Evolutionary conservation across 2,113 vertebrate species (phyloP), one percentile per base, ranked within the genome.

Genomic region (Stegastes partitus): DNA sequence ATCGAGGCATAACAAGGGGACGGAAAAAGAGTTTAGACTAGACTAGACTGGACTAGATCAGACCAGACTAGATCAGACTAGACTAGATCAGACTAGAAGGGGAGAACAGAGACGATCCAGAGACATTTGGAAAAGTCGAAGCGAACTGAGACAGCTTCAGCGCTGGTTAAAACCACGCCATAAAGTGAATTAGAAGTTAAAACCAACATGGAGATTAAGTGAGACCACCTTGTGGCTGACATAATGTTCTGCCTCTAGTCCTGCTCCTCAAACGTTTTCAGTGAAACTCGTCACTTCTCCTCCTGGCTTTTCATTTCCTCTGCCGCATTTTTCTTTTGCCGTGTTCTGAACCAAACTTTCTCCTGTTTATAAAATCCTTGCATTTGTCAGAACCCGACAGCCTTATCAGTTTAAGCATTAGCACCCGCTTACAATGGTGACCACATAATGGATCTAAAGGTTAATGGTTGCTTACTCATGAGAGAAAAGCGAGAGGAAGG

Each of bases 121-220:
- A 34, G 8, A 34, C 31, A 34, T 34, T 8, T 34, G 56, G 80
- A 87, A 74, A 77, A 80, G 53, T 65, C 66, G 47, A 72, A 49
- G 53, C 53, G 42, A 68, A 55, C 42, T 31, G 37, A 74, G 66
- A 56, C 50, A 11, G 59, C 47, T 61, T 70, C 31, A 68, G 75
- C 9, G 18, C 49, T 55, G 69, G 68, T 79, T 72, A 1, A 80
- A 87, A 83, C 70, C 65, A 34, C 76, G 78, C 66, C 59, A 56
- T 78, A 70, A 83, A 86, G 80, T 73, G 47, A 88, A 82, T 77
- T 74, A 81, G 39, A 75, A 78, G 64, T 81, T 74, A 81, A 77
- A 86, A 82, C 77, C 71, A 71, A 74, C 67, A 68, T 8, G 54
- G 44, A 79, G 74, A 88, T 85, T 77, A 83, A 85, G 70, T 56